phyloP scores from a whole-genome alignment of 2,113 vertebrate species.

The Gopherus evgoodei region DNA sequence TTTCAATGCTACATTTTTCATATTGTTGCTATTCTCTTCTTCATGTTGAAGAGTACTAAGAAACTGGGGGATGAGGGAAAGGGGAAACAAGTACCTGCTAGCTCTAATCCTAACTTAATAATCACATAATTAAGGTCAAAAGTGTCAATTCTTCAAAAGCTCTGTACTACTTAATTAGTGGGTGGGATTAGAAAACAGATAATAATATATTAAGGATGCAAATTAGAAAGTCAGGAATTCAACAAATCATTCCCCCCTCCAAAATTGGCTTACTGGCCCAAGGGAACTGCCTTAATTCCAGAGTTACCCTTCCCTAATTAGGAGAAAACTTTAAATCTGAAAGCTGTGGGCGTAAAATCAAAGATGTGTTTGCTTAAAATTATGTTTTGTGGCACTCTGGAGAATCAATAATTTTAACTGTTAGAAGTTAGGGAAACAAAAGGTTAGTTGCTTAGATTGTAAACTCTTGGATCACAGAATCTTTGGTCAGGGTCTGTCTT shows the following conservation, averaged over 20 bases:
- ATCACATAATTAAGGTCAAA: background rate
- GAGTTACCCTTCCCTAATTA: background rate
- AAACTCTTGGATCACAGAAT: background rate
- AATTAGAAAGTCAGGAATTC: background rate
- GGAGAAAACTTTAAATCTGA: background rate
- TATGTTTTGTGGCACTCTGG: background rate
- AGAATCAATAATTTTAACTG: background rate
- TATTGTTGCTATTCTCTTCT: background rate
- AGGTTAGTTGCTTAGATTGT: background rate
- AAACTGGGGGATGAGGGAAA: background rate
- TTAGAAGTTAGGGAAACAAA: background rate
- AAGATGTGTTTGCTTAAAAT: background rate
- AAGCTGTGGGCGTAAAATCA: background rate
- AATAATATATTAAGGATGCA: background rate
- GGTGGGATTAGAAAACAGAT: background rate
- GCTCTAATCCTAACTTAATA: background rate
- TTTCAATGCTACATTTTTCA: background rate
- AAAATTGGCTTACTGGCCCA: background rate
- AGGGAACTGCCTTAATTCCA: background rate
- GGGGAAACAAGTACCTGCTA: background rate
- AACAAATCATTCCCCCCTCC: background rate
- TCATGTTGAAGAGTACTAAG: background rate
- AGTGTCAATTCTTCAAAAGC: background rate
- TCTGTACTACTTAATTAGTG: background rate
- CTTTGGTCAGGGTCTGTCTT: background rate